Evolutionary conservation across 2,113 vertebrate species (phyloP).

Genomic region (Dasyurus viverrinus): DNA sequence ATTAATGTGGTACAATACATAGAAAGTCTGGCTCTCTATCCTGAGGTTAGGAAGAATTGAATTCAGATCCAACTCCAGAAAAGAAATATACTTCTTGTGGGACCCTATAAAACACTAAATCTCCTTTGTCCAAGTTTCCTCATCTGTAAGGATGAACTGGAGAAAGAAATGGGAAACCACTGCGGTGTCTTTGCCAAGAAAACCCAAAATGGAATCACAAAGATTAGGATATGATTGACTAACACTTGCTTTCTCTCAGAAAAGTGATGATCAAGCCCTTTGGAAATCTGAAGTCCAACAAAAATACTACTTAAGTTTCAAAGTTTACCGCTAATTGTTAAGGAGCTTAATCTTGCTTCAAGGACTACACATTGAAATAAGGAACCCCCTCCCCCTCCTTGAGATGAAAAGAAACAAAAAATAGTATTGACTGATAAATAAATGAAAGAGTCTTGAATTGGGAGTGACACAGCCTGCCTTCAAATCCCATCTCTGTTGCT

Average conservation of each 20-base stretch:
- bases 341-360: neutral
- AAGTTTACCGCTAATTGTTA: neutral
- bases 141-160: neutral
- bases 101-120: neutral
- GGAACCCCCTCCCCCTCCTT: neutral
- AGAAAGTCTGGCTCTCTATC: neutral
- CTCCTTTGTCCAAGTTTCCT: neutral
- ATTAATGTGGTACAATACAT: neutral
- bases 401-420: slow-evolving; percentile 34
- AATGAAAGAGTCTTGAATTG: neutral
- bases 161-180: neutral
- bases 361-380: neutral
- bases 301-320: neutral
- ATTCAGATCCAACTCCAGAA: neutral
- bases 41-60: neutral
- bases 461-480: neutral
- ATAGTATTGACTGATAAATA: neutral
- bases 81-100: neutral
- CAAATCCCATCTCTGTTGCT: neutral
- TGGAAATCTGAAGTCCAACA: slow-evolving; percentile 11
- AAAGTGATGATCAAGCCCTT: slow-evolving; percentile 4
- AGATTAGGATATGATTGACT: neutral
- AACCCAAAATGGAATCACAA: neutral
- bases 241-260: neutral
- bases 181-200: neutral